Conservation (phyloP, 2,888 invertebrate genomes). For the Elegia similella region DNA sequence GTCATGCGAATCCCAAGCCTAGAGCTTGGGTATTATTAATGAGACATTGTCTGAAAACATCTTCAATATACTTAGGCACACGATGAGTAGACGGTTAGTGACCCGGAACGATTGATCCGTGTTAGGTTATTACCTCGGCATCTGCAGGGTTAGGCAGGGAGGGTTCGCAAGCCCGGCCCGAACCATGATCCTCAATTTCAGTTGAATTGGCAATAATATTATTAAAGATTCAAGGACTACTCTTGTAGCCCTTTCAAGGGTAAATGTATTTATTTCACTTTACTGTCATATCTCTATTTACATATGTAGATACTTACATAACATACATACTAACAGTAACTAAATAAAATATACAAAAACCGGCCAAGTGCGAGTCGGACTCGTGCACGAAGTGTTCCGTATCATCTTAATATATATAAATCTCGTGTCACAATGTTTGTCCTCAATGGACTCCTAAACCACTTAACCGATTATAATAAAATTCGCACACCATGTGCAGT, state of each 20-base stretch:
- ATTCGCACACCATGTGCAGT: no score
- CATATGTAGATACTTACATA: background rate
- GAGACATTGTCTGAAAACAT: slow-evolving; percentile 13
- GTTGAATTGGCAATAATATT: slow-evolving; percentile 42
- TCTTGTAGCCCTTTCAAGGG: background rate
- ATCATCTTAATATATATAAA: no score
- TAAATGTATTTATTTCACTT: background rate
- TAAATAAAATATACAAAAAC: no score
- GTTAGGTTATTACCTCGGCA: slow-evolving; percentile 49
- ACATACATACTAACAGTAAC: no score
- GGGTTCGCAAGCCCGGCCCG: slow-evolving; percentile 43
- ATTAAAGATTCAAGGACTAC: slow-evolving; percentile 37
- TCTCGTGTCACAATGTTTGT: no score
- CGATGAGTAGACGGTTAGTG: slow-evolving; percentile 38
- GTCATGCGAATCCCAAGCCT: slow-evolving; percentile 19
- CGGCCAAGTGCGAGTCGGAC: no score
- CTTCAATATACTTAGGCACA: slow-evolving; percentile 23
- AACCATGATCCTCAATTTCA: slow-evolving; percentile 44
- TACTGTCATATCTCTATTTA: background rate
- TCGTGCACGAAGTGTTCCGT: no score
- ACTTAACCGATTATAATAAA: no score
- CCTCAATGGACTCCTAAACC: no score
- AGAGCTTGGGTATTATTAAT: background rate
- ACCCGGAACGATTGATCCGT: slow-evolving; percentile 42
- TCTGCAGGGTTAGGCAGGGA: slow-evolving; percentile 49